Evolutionary conservation across 1,140 invertebrate species (phyloP).

Genomic region (Bombyx mori): DNA sequence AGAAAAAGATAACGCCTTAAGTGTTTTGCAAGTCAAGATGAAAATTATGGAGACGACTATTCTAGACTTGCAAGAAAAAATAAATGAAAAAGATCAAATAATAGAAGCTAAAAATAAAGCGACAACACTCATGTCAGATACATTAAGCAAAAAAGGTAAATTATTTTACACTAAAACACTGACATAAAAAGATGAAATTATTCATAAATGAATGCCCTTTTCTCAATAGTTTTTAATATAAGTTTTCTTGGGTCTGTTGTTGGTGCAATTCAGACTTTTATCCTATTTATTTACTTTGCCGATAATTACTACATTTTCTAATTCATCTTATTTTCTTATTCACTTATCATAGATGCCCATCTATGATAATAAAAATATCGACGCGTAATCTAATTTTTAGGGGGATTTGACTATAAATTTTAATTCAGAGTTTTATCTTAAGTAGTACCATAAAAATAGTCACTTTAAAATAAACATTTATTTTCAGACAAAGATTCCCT

Average conservation of each 20-base stretch:
- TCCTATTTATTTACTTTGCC: too few species aligned
- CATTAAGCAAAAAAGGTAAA: slow-evolving; percentile 77
- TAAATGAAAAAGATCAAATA: slow-evolving; percentile 89
- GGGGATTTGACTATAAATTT: neutral
- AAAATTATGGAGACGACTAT: slow-evolving; percentile 76
- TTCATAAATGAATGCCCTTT: neutral
- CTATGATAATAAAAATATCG: neutral
- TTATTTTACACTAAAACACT: neutral
- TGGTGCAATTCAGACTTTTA: too few species aligned
- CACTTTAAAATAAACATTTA: neutral
- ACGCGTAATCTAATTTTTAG: neutral
- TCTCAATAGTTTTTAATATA: neutral
- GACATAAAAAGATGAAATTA: slow-evolving; percentile 1
- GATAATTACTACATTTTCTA: too few species aligned
- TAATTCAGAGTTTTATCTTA: slow-evolving; percentile 1
- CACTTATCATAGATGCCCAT: too few species aligned
- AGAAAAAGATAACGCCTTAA: slow-evolving; percentile 59
- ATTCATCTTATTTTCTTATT: too few species aligned
- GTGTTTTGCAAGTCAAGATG: slow-evolving; percentile 70
- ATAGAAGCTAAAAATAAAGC: slow-evolving; percentile 88
- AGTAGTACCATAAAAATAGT: too few species aligned
- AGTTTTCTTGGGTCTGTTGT: too few species aligned
- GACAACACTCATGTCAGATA: slow-evolving; percentile 82
- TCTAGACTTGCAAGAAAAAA: slow-evolving; percentile 82
- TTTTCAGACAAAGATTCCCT: slow-evolving; percentile 75